Base-by-base conservation (phyloP, 35 echinoderm and acorn worm species). In the Apostichopus parvimensis region DNA sequence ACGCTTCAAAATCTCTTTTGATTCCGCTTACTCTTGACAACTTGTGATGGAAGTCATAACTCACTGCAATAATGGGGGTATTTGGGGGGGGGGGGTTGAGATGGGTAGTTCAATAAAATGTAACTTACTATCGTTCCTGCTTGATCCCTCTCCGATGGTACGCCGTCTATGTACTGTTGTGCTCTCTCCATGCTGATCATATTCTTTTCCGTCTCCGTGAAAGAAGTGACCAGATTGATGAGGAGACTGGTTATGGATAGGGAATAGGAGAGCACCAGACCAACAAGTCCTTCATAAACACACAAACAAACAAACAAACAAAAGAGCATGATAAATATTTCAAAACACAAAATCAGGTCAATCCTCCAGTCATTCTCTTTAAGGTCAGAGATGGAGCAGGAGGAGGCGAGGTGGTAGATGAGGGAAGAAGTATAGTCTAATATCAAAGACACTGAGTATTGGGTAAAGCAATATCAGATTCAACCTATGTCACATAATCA, bases 121-220 rank as follows among this genome's bases (percentile, higher is more conserved):
- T 58, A n/a, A 52, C 61, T 83, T 80, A 99, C 97, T 87, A 94
- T 61, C 20, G 84, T 55, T 1, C 95, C 8, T 14, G 57, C 77
- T 4, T 92, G 34, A 53, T 96, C 85, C 15, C 79, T 90, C 73
- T 99, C 97, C 14, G 56, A 72, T 15, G 94, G 93, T 77, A 94
- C 81, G 24, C 87, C 95, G 53, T 92, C 92, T 18, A 94, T 91
- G 56, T 99, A 99, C 73, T 99, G 97, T 83, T 96, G 87, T 4
- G 93, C 93, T 56, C 97, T 89, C 73, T 99, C 97, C 70, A 95
- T 94, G 62, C 97, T 99, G 57, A 99, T 93, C 97, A 99, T 99
- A 60, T 99, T 92, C 72, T 99, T 96, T 79, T 99, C 97, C 3
- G 94, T 94, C 59, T 95, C 93, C 20, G 97, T 99, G 87, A 96